Base-by-base conservation (phyloP, 2,797 vertebrate species). In the Momotus momota region DNA sequence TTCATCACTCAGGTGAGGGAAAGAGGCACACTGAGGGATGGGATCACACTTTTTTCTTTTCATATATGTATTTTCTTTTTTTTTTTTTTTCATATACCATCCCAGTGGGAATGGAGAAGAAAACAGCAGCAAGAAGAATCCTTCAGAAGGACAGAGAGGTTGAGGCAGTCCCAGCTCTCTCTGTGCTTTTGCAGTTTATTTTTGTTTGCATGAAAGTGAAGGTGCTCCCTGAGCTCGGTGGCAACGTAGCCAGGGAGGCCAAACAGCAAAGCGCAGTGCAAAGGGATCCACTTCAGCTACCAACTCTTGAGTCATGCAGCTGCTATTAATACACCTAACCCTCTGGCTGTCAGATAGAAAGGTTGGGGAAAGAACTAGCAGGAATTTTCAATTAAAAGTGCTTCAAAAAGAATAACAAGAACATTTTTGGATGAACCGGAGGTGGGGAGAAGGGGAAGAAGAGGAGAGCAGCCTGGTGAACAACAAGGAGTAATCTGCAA, bases 251-350 rank as follows among this genome's bases (percentile, higher is more conserved):
- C 66, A 20, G 60, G 43, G 69, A 66, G 80, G 64, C 87, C 31
- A 46, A 83, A 61, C 82, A 69, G 94, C 78, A 48, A 23, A 49
- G 65, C 84, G 84, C 73, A 16, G 72, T 74, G 90, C 89, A 81
- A 81, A 79, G 81, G 58, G 82, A 88, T 73, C 85, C 77, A 75
- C 87, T 82, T 70, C 69, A 94, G 92, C 91, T 71, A 65, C 91
- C 79, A 54, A 5, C 80, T 88, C 90, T 89, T 35, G 95, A 95
- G 86, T 96, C 96, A 96, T 49, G 83, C 93, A 41, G 90, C 83
- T 89, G 64, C 92, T 97, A 97, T 97, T 97, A 97, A 97, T 97
- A 97, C 83, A 91, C 54, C 74, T 93, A 58, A 5, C 84, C 83
- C 81, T 93, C 86, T 60, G 88, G 81, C 93, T 82, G 91, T 14